phyloP scores from a whole-genome alignment of 2,888 invertebrate genomes.

The Xanthia togata region DNA sequence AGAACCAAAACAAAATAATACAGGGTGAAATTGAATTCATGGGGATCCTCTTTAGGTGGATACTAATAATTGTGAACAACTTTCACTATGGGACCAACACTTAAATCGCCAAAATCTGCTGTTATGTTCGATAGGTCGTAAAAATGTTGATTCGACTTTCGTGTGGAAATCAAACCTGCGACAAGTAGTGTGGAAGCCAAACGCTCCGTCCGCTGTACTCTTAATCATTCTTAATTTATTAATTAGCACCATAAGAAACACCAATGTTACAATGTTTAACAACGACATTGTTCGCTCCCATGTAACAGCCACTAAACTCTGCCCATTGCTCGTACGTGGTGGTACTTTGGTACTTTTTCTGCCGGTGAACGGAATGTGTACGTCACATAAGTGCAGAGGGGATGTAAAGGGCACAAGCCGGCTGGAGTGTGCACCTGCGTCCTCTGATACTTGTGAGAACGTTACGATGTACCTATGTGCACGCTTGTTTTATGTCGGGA shows the following conservation, averaged over 20 bases:
- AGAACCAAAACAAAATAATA: too few species aligned
- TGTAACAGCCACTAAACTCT: constrained; percentile 7
- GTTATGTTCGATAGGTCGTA: too few species aligned
- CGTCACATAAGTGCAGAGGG: constrained; percentile 40
- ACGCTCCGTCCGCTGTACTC: too few species aligned
- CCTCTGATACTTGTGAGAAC: constrained; percentile 34
- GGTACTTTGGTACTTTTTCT: constrained; percentile 45
- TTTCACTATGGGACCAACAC: too few species aligned
- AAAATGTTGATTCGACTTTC: too few species aligned
- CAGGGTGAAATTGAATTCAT: too few species aligned
- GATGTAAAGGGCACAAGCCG: constrained; percentile 61
- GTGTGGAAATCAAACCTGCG: too few species aligned
- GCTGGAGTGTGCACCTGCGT: constrained; percentile 62
- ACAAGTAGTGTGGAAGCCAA: too few species aligned
- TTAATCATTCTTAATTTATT: constrained; percentile 31
- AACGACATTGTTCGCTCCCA: constrained; percentile 21
- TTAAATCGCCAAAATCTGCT: too few species aligned
- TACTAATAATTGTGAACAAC: too few species aligned
- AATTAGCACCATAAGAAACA: constrained; percentile 7
- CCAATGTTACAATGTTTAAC: constrained; percentile 8
- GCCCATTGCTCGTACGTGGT: constrained; percentile 11
- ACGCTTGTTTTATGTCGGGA: constrained; percentile 2
- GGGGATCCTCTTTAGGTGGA: too few species aligned
- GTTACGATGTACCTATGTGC: constrained; percentile 3
- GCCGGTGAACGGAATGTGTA: constrained; percentile 35